Evolutionary conservation across 2,113 vertebrate species (phyloP), one percentile per base, ranked within the genome.

Genomic region (Maccullochella peelii): DNA sequence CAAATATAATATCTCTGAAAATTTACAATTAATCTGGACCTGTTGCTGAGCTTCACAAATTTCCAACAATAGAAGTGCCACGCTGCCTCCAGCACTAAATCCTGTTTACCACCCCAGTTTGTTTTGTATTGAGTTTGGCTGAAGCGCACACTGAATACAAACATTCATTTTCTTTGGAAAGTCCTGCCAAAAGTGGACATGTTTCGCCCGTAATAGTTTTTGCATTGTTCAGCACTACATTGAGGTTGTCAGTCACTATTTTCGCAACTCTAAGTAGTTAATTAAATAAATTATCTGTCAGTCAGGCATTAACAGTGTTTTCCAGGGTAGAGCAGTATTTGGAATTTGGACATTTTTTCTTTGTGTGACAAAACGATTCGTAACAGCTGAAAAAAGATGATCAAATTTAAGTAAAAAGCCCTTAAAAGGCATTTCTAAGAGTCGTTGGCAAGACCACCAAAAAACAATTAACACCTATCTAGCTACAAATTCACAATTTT

Each of bases 21-120:
- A 86, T 84, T 42, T 80, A 69, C 30, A 84, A 59, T 84, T 83
- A 58, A 58, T 80, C 49, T 75, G 14, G 49, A 85, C 67, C 71
- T 79, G 74, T 77, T 73, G 66, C 69, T 67, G 59, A 75, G 47
- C 38, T 68, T 33, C 16, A 2, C 67, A 76, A 4, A 88, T 75
- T 83, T 75, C 47, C 55, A 80, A 82, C 73, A 79, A 70, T n/a
- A 55, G 57, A 83, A 55, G 25, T 25, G 63, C 63, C 44, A 21
- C 20, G 1, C 63, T 54, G 73, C 73, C 21, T 87, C 79, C 44
- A 85, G 71, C 30, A 40, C 30, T 87, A 87, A 57, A 77, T 77
- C 71, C 86, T 80, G 14, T 75, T 86, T 89, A 77, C 72, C 63
- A 44, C 57, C 74, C 15, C 20, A 25, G 65, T 79, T 84, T 82